A percentile compares a stretch with the other conserved stretches of the same genome.
These are phyloP conservation scores for Eristalinus aeneus DNA, from an alignment of 2,888 invertebrate genomes.

Conservation along the genomic window DNA sequence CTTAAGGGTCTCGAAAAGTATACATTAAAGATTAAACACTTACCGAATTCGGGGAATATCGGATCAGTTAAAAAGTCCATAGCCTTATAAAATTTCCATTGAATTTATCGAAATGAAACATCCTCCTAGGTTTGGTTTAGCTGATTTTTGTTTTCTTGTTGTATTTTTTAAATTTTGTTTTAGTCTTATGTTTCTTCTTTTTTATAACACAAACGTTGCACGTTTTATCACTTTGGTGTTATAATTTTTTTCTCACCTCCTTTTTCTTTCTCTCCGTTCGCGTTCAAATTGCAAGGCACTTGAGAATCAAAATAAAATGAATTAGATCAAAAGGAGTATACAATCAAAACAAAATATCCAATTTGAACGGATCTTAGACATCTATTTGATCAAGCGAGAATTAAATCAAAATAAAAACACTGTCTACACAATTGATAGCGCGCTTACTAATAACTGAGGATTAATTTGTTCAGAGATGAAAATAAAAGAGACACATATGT, in stretches of 20 bases:
- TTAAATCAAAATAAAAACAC: constrained; percentile 8
- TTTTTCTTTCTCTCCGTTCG: neutral
- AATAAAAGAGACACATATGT: neutral
- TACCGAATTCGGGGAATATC: constrained; percentile 79
- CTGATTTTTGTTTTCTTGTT: neutral
- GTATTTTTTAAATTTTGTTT: neutral
- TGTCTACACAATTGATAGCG: constrained; percentile 17
- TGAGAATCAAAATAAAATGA: neutral
- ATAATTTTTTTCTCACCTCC: neutral
- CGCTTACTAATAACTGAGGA: constrained; percentile 2
- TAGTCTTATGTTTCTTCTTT: neutral
- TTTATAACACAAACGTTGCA: neutral
- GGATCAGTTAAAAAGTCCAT: constrained; percentile 80
- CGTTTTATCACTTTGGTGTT: neutral
- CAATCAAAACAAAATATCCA: neutral
- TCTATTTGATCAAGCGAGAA: neutral
- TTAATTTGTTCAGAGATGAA: constrained; percentile 21
- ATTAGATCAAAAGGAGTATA: neutral
- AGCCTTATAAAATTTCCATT: constrained; percentile 74
- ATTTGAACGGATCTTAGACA: neutral
- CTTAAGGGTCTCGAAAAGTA: no score
- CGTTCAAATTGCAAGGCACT: neutral
- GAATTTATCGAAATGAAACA: constrained; percentile 48
- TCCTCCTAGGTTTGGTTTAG: constrained; percentile 24
- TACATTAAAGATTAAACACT: constrained; percentile 73